A percentile compares a stretch with the other conserved stretches of the same genome.
Conservation (phyloP, 2,113 vertebrate genomes). For the Athene noctua region DNA sequence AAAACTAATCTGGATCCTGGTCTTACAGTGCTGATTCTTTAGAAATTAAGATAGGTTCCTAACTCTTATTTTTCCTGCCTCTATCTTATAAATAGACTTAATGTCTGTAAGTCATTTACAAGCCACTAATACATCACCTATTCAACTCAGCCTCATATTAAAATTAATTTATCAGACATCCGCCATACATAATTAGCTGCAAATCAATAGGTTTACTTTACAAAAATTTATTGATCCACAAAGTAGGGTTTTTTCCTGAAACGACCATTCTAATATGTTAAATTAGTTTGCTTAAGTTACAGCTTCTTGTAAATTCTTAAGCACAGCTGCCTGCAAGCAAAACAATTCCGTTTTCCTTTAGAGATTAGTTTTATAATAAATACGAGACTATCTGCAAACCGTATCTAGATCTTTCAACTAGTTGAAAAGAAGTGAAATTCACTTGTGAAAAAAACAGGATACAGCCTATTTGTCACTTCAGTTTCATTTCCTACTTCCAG, state of each 20-base stretch:
- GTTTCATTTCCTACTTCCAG: constrained; percentile 16
- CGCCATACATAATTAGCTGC: constrained; percentile 67
- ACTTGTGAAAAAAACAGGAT: not conserved
- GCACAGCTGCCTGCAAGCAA: constrained; percentile 45
- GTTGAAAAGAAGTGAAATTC: not conserved
- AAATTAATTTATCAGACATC: constrained; percentile 63
- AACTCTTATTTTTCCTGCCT: not conserved
- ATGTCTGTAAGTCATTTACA: constrained; percentile 11
- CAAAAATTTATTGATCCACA: constrained; percentile 66
- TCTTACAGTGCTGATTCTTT: not conserved
- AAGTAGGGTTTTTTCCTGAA: constrained; percentile 44
- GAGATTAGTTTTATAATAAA: not conserved
- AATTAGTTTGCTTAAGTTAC: constrained; percentile 54
- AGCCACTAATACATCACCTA: constrained; percentile 48
- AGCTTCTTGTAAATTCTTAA: constrained; percentile 15
- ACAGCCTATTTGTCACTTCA: not conserved
- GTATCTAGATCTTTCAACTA: not conserved
- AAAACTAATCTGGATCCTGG: not conserved
- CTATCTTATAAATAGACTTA: constrained; percentile 32
- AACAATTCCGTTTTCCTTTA: not conserved
- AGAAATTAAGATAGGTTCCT: not conserved
- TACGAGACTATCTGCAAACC: not conserved
- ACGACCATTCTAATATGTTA: constrained; percentile 3
- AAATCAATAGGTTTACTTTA: constrained; percentile 67
- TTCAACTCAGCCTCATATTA: constrained; percentile 43